phyloP scores from a whole-genome alignment of 2,888 invertebrate species.

The Agrilus cyanescens region DNA sequence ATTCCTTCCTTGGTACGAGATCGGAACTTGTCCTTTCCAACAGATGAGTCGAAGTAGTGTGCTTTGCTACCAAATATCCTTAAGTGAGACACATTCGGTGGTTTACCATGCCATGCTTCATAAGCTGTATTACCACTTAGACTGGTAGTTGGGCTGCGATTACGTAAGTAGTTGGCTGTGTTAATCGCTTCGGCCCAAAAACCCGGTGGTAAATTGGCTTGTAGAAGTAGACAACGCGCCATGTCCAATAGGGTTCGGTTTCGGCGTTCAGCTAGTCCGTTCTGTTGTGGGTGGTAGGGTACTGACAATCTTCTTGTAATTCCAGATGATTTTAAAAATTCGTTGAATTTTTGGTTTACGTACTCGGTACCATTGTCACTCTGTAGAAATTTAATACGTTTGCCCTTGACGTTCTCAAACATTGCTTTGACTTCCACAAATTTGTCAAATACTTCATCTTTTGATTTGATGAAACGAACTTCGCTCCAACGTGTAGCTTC shows the following conservation, averaged over 20 bases:
- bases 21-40: slow-evolving; percentile 18
- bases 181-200: slow-evolving; percentile 28
- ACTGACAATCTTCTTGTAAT: slow-evolving; percentile 13
- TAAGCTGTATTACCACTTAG: slow-evolving; percentile 12
- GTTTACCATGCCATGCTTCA: too few relatives aligned
- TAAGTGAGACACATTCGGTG: slow-evolving; percentile 17
- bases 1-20: slow-evolving; percentile 15
- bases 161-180: slow-evolving; percentile 23
- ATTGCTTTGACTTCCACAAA: too few relatives aligned
- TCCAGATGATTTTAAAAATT: slow-evolving; percentile 9
- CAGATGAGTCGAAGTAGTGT: slow-evolving; percentile 11
- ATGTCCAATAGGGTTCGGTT: slow-evolving; percentile 24
- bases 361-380: slow-evolving; percentile 17
- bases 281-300: slow-evolving; percentile 17
- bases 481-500: too few relatives aligned
- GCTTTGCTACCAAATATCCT: slow-evolving; percentile 20
- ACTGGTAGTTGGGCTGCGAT: slow-evolving; percentile 20
- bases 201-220: slow-evolving; percentile 9
- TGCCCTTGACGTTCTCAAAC: slow-evolving; percentile 6
- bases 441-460: too few relatives aligned
- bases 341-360: too few relatives aligned
- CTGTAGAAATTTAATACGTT: slow-evolving; percentile 12
- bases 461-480: too few relatives aligned
- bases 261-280: background rate
- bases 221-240: slow-evolving; percentile 20